Evolutionary conservation across 2,797 vertebrate genomes (phyloP).

Genomic region (Ambastaia sidthimunki): DNA sequence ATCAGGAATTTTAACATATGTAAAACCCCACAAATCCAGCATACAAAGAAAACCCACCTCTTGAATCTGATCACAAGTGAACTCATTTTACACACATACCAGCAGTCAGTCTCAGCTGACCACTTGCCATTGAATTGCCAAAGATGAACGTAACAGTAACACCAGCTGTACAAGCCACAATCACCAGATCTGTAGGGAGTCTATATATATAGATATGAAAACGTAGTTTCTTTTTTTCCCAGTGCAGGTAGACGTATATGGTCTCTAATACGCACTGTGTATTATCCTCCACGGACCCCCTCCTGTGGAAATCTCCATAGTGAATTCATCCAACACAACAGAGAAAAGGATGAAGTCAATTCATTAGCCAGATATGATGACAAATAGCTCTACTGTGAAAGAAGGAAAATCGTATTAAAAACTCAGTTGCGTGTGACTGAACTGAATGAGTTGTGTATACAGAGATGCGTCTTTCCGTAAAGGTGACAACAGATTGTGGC

Average conservation of each 20-base stretch:
- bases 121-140: neutral
- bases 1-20: neutral
- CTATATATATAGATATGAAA: constrained; percentile 20
- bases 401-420: constrained; percentile 20
- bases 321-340: constrained; percentile 29
- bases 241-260: constrained; percentile 7
- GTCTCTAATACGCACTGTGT: constrained; percentile 32
- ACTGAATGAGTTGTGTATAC: neutral
- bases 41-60: neutral
- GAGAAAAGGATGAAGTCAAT: constrained; percentile 43
- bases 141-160: constrained; percentile 24
- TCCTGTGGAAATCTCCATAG: constrained; percentile 27
- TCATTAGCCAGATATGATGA: constrained; percentile 37
- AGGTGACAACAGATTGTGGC: neutral
- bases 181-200: constrained; percentile 17
- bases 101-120: constrained; percentile 10
- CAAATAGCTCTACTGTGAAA: constrained; percentile 24
- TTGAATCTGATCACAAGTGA: neutral
- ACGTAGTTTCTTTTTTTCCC: constrained; percentile 21
- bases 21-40: neutral
- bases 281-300: constrained; percentile 20
- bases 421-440: constrained; percentile 13
- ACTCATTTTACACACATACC: neutral
- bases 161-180: constrained; percentile 12
- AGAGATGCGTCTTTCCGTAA: neutral